A percentile compares a stretch with the other conserved stretches of the same genome.
phyloP scores from a whole-genome alignment of 1,140 invertebrate species.

The Ips nitidus region DNA sequence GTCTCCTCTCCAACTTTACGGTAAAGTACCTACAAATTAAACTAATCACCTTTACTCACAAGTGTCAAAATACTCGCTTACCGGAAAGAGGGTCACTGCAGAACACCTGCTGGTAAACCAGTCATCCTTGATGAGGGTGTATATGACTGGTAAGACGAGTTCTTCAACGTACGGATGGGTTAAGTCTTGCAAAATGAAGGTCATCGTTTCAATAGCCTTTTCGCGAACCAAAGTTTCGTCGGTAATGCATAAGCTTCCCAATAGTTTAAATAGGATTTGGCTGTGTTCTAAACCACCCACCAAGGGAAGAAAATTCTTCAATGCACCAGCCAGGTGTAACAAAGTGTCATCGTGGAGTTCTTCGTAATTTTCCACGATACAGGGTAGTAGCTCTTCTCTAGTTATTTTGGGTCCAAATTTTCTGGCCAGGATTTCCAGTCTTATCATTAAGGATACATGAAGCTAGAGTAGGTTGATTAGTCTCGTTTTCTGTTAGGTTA shows the following conservation, averaged over 20 bases:
- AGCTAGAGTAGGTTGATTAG: conserved; percentile 27
- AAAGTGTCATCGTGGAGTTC: conserved; percentile 43
- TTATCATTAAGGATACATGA: conserved; percentile 41
- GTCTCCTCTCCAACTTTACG: conserved; percentile 39
- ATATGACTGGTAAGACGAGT: conserved; percentile 36
- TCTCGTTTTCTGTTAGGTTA: background rate
- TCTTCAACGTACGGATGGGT: conserved; percentile 37
- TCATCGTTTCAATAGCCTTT: conserved; percentile 40
- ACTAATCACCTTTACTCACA: background rate
- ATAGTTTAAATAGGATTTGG: conserved; percentile 39
- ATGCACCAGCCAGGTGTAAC: conserved; percentile 40
- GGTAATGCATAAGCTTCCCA: conserved; percentile 39
- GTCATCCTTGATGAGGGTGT: conserved; percentile 37
- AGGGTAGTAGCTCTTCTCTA: conserved; percentile 42
- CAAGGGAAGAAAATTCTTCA: conserved; percentile 43
- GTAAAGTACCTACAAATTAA: conserved; percentile 43
- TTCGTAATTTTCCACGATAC: conserved; percentile 35
- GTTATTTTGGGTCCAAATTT: conserved; percentile 41
- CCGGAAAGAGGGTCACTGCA: conserved; percentile 39
- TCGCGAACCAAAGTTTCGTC: conserved; percentile 45
- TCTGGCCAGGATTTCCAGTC: conserved; percentile 39
- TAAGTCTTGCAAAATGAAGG: conserved; percentile 35
- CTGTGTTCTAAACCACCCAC: conserved; percentile 44
- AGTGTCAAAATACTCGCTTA: conserved; percentile 30
- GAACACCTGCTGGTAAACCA: conserved; percentile 49